A percentile compares a stretch with the other conserved stretches of the same genome.
Evolutionary conservation across 2,797 vertebrate species (phyloP).

Genomic region (Anableps anableps): DNA sequence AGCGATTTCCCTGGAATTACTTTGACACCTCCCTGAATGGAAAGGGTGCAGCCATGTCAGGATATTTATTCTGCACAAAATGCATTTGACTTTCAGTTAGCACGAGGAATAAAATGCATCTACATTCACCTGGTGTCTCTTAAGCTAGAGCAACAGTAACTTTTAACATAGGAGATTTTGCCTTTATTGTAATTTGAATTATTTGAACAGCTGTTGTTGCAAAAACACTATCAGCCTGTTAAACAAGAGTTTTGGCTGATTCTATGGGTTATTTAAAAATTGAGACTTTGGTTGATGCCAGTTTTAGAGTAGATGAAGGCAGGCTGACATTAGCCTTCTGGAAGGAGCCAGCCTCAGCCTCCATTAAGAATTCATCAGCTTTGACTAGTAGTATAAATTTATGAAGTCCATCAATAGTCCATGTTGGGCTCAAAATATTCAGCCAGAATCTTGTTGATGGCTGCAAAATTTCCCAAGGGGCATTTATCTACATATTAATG

Average conservation of each 20-base stretch:
- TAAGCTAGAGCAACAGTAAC: background rate
- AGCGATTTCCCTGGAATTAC: background rate
- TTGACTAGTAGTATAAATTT: background rate
- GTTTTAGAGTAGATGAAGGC: too few species aligned
- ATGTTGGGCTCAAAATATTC: background rate
- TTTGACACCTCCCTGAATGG: conserved; percentile 12
- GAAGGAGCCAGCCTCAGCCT: too few species aligned
- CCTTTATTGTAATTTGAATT: background rate
- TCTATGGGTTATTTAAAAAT: background rate
- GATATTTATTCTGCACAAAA: background rate
- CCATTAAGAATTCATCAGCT: background rate
- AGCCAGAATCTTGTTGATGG: background rate
- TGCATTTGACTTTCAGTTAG: background rate
- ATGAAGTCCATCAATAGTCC: background rate
- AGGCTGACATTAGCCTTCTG: too few species aligned
- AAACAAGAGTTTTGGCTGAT: background rate
- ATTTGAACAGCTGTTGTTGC: background rate
- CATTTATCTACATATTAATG: background rate
- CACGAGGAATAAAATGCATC: background rate
- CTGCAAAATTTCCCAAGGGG: too few species aligned
- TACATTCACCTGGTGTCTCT: background rate
- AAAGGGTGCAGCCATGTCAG: background rate
- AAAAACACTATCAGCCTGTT: background rate
- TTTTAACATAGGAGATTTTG: background rate
- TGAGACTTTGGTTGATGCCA: background rate